Percentiles rank a stretch among this genome's conserved stretches.
Evolutionary conservation across 2,113 vertebrate genomes (phyloP).

Genomic region (Pelecanus crispus): DNA sequence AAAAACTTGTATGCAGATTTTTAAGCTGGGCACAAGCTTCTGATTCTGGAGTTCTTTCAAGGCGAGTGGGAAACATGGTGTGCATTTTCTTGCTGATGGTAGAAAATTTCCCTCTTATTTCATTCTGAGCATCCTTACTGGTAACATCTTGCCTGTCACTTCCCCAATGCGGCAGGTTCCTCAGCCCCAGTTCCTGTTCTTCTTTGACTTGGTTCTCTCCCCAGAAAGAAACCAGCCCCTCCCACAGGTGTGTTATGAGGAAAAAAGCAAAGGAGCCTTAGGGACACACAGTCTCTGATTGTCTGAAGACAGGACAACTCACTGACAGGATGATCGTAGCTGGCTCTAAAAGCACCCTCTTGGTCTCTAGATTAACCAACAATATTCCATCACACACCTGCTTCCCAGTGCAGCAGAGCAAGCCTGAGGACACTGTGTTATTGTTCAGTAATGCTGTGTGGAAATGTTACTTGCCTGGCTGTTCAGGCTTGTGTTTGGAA

Average conservation of each 20-base stretch:
- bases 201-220: not conserved
- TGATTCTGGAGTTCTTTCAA: not conserved
- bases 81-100: not conserved
- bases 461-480: not conserved
- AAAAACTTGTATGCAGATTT: not conserved
- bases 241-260: not conserved
- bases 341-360: not conserved
- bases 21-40: not conserved
- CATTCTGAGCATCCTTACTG: not conserved
- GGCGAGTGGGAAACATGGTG: not conserved
- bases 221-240: not conserved
- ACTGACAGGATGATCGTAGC: not conserved
- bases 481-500: not conserved
- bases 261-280: fast-evolving
- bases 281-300: not conserved
- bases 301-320: not conserved
- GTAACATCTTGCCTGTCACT: not conserved
- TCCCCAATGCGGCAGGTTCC: not conserved
- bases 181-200: not conserved
- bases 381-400: not conserved
- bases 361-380: not conserved
- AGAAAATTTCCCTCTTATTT: not conserved
- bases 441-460: not conserved
- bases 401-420: not conserved
- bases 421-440: not conserved